Conservation (phyloP, 2,888 invertebrate species). For the Dinocampus coccinellae region DNA sequence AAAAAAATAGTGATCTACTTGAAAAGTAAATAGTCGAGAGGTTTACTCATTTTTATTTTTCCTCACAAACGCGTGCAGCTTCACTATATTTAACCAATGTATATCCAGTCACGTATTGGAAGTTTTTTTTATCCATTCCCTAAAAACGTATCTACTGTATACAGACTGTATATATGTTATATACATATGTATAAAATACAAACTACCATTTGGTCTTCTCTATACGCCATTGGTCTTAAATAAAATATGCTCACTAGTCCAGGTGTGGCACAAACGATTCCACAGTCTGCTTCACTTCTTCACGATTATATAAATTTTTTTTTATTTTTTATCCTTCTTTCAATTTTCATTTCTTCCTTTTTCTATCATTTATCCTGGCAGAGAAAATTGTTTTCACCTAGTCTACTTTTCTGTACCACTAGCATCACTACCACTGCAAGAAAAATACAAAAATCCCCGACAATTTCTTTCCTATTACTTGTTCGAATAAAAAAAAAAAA, state of each 20-base stretch:
- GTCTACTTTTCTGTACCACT: not conserved
- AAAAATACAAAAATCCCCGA: not conserved
- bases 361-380: slow-evolving; percentile 25
- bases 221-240: slow-evolving; percentile 32
- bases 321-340: not conserved
- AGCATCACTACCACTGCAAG: no score
- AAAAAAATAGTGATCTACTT: slow-evolving; percentile 23
- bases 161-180: not conserved
- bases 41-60: slow-evolving; percentile 30
- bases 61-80: not conserved
- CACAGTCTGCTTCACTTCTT: not conserved
- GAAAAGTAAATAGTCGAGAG: slow-evolving; percentile 22
- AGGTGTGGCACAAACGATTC: slow-evolving; percentile 17
- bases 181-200: not conserved
- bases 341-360: not conserved
- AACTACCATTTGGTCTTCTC: slow-evolving; percentile 8
- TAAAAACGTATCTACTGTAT: slow-evolving; percentile 28
- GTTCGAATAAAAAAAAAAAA: no score
- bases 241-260: slow-evolving; percentile 39
- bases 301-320: not conserved
- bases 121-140: slow-evolving; percentile 28
- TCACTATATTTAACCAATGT: slow-evolving; percentile 6
- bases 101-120: slow-evolving; percentile 41
- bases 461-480: slow-evolving; percentile 22
- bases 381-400: slow-evolving; percentile 32